Conservation (phyloP, 2,888 invertebrate species). For the Lasioglossum pauxillum region DNA sequence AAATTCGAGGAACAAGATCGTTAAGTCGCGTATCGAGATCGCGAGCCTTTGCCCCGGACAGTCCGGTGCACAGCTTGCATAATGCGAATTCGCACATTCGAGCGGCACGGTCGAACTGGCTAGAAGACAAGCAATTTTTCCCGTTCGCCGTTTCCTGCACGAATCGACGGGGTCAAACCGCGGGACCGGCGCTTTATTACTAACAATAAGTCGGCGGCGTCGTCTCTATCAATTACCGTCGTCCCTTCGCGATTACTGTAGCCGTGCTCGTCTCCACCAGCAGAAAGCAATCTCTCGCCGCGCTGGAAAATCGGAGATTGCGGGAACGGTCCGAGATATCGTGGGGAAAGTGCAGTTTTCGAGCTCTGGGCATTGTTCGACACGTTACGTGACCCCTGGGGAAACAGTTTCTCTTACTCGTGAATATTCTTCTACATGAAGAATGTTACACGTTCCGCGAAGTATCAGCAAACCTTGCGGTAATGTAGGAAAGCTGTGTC, state of each 20-base stretch:
- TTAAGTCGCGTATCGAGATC: constrained; percentile 31
- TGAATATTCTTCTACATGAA: constrained; percentile 11
- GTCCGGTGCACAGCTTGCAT: constrained; percentile 13
- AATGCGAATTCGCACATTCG: constrained; percentile 14
- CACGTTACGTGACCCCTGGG: background rate
- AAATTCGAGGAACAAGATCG: constrained; percentile 47
- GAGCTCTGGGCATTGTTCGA: background rate
- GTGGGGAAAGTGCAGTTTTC: constrained; percentile 19
- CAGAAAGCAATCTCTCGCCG: constrained; percentile 20
- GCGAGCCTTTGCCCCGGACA: constrained; percentile 17
- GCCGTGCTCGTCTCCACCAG: background rate
- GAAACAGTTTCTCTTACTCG: constrained; percentile 1
- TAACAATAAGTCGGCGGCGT: constrained; percentile 7
- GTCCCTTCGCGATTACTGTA: constrained; percentile 8
- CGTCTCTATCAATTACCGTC: constrained; percentile 35
- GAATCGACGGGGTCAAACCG: constrained; percentile 14
- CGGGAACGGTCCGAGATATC: background rate
- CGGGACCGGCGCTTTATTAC: constrained; percentile 8
- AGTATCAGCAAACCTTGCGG: background rate
- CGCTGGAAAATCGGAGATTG: constrained; percentile 17
- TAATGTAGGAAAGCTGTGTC: background rate
- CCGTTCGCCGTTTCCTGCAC: constrained; percentile 12
- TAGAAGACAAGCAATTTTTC: background rate
- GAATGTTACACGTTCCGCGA: background rate
- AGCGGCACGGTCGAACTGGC: constrained; percentile 2